phyloP scores from a whole-genome alignment of 2,797 vertebrate species.

The Falco rusticolus region DNA sequence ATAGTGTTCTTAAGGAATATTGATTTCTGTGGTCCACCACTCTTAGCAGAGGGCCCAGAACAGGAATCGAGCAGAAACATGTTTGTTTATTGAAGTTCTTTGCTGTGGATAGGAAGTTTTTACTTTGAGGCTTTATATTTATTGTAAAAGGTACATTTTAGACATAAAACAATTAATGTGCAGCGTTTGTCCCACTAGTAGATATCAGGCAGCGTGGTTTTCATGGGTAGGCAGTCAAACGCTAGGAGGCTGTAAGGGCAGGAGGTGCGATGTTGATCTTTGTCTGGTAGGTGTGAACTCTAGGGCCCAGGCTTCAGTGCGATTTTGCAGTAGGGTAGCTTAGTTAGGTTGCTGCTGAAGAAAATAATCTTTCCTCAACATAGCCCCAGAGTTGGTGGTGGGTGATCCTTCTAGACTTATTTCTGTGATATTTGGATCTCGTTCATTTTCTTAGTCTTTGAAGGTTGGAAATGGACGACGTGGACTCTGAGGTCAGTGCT shows the following conservation, averaged over 20 bases:
- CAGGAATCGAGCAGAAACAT: neutral
- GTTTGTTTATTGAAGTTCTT: neutral
- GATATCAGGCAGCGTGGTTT: neutral
- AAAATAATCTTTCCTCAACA: neutral
- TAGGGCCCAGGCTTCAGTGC: neutral
- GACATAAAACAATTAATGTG: fast-evolving
- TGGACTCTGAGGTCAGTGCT: neutral
- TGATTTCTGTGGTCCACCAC: neutral
- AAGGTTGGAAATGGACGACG: neutral
- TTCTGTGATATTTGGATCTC: neutral
- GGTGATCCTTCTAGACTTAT: neutral
- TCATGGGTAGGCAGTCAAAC: neutral
- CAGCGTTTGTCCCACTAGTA: neutral
- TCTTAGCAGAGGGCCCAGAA: neutral
- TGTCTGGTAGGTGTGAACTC: neutral
- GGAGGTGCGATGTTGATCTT: neutral
- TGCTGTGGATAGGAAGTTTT: neutral
- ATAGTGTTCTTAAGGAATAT: neutral
- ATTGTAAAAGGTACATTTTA: neutral
- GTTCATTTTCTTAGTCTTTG: neutral
- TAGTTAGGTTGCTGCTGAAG: neutral
- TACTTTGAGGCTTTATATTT: neutral
- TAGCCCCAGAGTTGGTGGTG: neutral
- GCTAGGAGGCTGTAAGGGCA: neutral
- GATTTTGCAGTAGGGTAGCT: neutral